Percentiles rank a stretch among this genome's conserved stretches.
These are phyloP conservation scores for Luidia sarsii DNA, from an alignment of 53 echinoderm and acorn worm species.

Conservation along the genomic window DNA sequence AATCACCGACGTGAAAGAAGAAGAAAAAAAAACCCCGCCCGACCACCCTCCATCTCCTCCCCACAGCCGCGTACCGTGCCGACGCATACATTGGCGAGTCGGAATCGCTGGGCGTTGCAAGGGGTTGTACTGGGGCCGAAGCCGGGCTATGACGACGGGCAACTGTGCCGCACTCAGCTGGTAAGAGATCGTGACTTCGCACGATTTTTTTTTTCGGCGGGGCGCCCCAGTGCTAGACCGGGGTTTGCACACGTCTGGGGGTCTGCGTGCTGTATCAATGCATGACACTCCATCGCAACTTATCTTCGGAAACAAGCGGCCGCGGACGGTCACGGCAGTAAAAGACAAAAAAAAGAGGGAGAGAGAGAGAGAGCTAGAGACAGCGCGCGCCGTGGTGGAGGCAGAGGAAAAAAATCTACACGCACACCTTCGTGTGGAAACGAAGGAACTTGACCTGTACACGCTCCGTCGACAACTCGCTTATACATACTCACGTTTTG, in stretches of 20 bases:
- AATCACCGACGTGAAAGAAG: slow-evolving; percentile 62
- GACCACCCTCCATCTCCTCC: too few species aligned
- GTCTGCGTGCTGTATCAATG: slow-evolving; percentile 89
- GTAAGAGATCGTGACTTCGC: slow-evolving; percentile 81
- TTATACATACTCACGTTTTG: slow-evolving; percentile 73
- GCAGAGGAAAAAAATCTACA: too few species aligned
- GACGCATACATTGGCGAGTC: slow-evolving; percentile 63
- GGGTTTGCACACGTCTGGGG: slow-evolving; percentile 88
- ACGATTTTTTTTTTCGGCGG: too few species aligned
- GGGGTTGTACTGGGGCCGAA: slow-evolving; percentile 41
- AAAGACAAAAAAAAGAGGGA: slow-evolving; percentile 3
- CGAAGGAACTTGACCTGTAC: slow-evolving; percentile 47
- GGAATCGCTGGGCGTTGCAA: slow-evolving; percentile 20
- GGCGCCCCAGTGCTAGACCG: slow-evolving; percentile 54
- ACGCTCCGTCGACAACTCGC: slow-evolving; percentile 71
- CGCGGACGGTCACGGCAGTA: slow-evolving; percentile 7
- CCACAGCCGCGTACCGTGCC: slow-evolving; percentile 77
- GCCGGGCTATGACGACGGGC: slow-evolving; percentile 55
- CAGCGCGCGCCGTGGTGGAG: too few species aligned
- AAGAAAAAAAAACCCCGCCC: slow-evolving; percentile 19
- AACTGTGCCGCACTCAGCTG: slow-evolving; percentile 54
- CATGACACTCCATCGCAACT: slow-evolving; percentile 64
- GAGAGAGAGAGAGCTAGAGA: neutral
- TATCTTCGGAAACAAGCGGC: slow-evolving; percentile 57
- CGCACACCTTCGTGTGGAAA: too few species aligned